Evolutionary conservation across 2,797 vertebrate genomes (phyloP).

Genomic region (Loris lydekkerianus): DNA sequence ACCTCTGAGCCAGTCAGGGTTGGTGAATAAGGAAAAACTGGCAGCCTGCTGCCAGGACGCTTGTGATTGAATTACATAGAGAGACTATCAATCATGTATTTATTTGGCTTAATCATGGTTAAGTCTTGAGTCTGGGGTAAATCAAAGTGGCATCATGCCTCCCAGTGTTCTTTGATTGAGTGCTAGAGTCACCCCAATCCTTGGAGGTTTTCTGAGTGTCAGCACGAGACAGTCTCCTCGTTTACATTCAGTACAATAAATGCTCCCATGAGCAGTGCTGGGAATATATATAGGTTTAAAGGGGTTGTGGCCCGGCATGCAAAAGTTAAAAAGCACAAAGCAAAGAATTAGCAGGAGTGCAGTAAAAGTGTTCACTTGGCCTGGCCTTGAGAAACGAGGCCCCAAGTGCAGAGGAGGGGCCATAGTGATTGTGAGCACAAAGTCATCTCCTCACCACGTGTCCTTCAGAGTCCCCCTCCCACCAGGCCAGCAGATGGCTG

Average conservation of each 20-base stretch:
- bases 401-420: neutral
- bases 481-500: constrained; percentile 11
- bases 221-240: neutral
- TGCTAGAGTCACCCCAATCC: neutral
- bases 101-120: neutral
- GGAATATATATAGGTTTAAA: neutral
- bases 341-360: neutral
- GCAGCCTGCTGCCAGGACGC: neutral
- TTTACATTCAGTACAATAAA: neutral
- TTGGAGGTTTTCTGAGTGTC: neutral
- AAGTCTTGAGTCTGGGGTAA: constrained; percentile 13
- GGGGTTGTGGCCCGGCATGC: neutral
- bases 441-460: neutral
- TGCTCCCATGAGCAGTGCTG: neutral
- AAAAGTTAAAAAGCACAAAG: neutral
- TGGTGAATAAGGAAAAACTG: constrained; percentile 33
- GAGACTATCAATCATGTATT: neutral
- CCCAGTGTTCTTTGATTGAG: neutral
- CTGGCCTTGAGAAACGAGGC: neutral
- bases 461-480: neutral
- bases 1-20: constrained; percentile 19
- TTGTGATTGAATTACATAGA: neutral
- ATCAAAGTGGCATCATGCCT: neutral
- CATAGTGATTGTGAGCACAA: neutral
- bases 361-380: neutral